These are phyloP conservation scores for Eunapius fragilis DNA, from an alignment of 37 sponge, comb jelly and placozoan species.

Conservation along the genomic window DNA sequence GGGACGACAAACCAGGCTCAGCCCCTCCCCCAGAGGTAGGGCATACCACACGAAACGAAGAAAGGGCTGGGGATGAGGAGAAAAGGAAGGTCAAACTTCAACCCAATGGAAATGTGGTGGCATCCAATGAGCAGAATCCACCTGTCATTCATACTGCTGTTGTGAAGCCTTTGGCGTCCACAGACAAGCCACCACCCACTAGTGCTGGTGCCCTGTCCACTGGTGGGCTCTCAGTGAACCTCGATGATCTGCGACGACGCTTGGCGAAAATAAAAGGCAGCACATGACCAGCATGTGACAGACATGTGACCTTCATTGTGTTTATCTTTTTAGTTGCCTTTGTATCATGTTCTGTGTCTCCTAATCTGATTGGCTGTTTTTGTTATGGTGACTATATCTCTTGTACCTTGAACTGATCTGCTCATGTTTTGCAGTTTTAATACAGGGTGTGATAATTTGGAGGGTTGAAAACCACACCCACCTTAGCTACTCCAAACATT, in stretches of 20 bases:
- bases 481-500: no score
- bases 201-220: background rate
- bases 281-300: background rate
- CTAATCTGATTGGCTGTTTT: background rate
- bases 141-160: background rate
- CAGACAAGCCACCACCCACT: background rate
- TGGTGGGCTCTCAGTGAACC: background rate
- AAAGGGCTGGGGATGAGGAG: background rate
- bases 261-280: slow-evolving; percentile 7
- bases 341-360: background rate
- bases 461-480: no score
- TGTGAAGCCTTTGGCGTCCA: background rate
- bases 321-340: background rate
- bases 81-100: background rate
- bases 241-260: slow-evolving; percentile 16
- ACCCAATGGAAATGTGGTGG: background rate
- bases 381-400: background rate
- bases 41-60: background rate
- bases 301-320: background rate
- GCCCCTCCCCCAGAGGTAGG: background rate
- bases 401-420: background rate
- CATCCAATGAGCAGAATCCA: background rate
- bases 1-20: background rate
- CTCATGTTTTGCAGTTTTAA: background rate
- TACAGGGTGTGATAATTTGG: no score